phyloP scores from a whole-genome alignment of 1,140 invertebrate species.

The Brachystomella parvula region DNA sequence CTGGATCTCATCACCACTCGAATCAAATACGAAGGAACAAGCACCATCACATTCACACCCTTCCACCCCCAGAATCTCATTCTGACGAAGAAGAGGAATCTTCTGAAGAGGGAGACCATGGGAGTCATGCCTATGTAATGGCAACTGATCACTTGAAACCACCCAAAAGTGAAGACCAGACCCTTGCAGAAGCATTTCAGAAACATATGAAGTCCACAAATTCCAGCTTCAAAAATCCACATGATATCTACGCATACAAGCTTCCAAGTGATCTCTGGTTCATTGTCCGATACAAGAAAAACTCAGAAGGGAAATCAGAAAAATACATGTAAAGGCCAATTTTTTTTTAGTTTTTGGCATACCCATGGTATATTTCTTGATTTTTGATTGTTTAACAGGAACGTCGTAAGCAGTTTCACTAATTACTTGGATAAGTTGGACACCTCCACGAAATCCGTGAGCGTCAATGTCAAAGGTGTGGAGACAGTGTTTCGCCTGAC shows the following conservation, averaged over 20 bases:
- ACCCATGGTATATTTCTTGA: neutral
- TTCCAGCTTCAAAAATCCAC: slow-evolving; percentile 19
- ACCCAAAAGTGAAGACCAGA: slow-evolving; percentile 29
- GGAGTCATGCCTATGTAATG: slow-evolving; percentile 37
- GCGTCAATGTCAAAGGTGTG: slow-evolving; percentile 38
- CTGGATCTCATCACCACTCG: neutral
- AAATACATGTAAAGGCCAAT: slow-evolving; percentile 37
- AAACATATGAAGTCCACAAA: slow-evolving; percentile 27
- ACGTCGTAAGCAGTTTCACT: slow-evolving; percentile 36
- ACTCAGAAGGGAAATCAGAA: slow-evolving; percentile 30
- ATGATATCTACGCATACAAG: slow-evolving; percentile 38
- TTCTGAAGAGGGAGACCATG: slow-evolving; percentile 23
- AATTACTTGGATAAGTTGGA: slow-evolving; percentile 37
- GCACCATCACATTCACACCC: neutral
- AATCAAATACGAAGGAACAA: slow-evolving; percentile 1
- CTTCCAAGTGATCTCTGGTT: slow-evolving; percentile 36
- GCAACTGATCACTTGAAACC: slow-evolving; percentile 21
- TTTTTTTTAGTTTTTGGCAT: neutral
- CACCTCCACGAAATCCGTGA: slow-evolving; percentile 31
- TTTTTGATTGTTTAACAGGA: slow-evolving; percentile 27
- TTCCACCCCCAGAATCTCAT: neutral
- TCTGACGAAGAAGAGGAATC: slow-evolving; percentile 27
- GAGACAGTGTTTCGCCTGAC: slow-evolving; percentile 37
- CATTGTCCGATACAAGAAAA: slow-evolving; percentile 34
- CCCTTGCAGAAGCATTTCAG: slow-evolving; percentile 30